Conservation (phyloP, 2,888 invertebrate species). For the Psylliodes chrysocephalus region DNA sequence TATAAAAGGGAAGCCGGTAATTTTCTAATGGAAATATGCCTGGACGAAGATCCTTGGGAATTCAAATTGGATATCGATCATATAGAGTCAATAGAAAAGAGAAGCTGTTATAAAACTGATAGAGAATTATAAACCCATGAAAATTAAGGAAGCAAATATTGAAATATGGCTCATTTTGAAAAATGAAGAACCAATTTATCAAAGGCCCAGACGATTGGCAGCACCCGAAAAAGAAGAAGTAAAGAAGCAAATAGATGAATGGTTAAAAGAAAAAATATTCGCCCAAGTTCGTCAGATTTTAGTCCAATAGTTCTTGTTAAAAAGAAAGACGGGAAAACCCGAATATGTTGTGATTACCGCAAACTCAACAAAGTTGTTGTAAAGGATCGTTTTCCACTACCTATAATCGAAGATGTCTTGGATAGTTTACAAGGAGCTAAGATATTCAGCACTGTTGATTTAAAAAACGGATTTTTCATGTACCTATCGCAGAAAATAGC, state of each 20-base stretch:
- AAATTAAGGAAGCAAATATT: neutral
- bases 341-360: conserved; percentile 37
- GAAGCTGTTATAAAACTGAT: neutral
- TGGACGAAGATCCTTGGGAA: conserved; percentile 7
- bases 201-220: conserved; percentile 37
- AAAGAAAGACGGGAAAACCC: conserved; percentile 35
- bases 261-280: conserved; percentile 38
- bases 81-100: conserved; percentile 3
- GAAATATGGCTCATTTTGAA: conserved; percentile 27
- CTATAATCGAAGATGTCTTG: conserved; percentile 58
- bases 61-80: conserved; percentile 13
- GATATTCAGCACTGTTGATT: conserved; percentile 52
- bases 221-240: conserved; percentile 32
- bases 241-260: conserved; percentile 34
- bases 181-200: conserved; percentile 35
- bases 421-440: conserved; percentile 42
- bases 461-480: conserved; percentile 58
- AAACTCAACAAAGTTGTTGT: conserved; percentile 38
- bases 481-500: conserved; percentile 47
- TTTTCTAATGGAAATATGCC: conserved; percentile 38
- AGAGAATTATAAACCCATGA: conserved; percentile 16
- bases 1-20: conserved; percentile 28
- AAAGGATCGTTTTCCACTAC: conserved; percentile 51
- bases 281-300: conserved; percentile 45
- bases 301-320: conserved; percentile 34